These are phyloP conservation scores for Phasia obesa DNA, from an alignment of 2,888 invertebrate genomes.

Conservation along the genomic window DNA sequence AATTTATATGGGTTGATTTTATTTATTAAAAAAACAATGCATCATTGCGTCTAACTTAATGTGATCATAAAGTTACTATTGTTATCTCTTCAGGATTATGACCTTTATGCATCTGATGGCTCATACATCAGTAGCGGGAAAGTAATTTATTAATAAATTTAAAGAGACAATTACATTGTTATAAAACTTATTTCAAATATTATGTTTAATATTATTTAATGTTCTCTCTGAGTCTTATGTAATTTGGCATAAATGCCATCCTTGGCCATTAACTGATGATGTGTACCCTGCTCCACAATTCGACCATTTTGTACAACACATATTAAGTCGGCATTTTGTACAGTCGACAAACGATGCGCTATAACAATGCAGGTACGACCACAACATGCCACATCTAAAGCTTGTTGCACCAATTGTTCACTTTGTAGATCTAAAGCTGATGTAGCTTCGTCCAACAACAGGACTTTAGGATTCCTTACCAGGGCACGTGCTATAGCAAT, in stretches of 20 bases:
- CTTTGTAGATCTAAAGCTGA: slow-evolving; percentile 90
- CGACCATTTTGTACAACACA: slow-evolving; percentile 90
- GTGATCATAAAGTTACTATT: too few species aligned
- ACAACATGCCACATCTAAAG: slow-evolving; percentile 90
- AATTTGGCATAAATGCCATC: slow-evolving; percentile 87
- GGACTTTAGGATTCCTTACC: slow-evolving; percentile 88
- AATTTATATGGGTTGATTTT: too few species aligned
- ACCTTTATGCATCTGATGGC: too few species aligned
- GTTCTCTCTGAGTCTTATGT: slow-evolving; percentile 84
- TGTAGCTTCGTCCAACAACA: slow-evolving; percentile 90
- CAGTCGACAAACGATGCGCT: slow-evolving; percentile 92
- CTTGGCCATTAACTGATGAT: slow-evolving; percentile 87
- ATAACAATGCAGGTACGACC: slow-evolving; percentile 93
- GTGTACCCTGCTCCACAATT: slow-evolving; percentile 90
- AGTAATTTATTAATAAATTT: too few species aligned
- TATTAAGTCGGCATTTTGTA: slow-evolving; percentile 92
- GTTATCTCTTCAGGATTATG: too few species aligned
- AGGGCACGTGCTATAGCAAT: slow-evolving; percentile 92
- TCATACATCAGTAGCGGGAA: too few species aligned
- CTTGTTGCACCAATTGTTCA: slow-evolving; percentile 91
- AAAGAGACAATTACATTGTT: too few species aligned
- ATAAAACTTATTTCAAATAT: slow-evolving; percentile 21
- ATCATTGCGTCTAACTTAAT: too few species aligned
- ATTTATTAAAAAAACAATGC: too few species aligned
- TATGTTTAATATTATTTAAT: slow-evolving; percentile 45